A percentile compares a stretch with the other conserved stretches of the same genome.
Evolutionary conservation across 37 sponge, comb jelly and placozoan species (phyloP).

Genomic region (Aplysina aerophoba): DNA sequence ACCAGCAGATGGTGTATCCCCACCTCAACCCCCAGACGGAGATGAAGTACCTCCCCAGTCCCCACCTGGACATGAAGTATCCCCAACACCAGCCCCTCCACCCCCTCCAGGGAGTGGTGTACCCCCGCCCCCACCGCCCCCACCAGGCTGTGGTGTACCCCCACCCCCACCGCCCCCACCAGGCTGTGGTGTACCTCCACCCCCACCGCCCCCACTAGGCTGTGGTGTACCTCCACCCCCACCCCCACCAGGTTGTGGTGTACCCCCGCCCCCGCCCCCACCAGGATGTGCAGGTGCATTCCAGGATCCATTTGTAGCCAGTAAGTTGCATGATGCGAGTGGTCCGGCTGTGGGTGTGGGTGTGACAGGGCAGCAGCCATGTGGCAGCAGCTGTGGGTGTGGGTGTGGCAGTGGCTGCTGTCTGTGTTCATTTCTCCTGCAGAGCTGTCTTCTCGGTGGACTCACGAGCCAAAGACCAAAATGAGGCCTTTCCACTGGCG

Average conservation of each 20-base stretch:
- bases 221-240: constrained; percentile 28
- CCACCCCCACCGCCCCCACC: constrained; percentile 18
- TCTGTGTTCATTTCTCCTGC: not conserved
- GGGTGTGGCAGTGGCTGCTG: no score
- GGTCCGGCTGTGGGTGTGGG: no score
- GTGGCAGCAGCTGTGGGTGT: no score
- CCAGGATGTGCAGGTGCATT: constrained; percentile 28
- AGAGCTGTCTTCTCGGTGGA: constrained; percentile 27
- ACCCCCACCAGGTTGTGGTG: constrained; percentile 34
- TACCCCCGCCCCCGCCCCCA: constrained; percentile 3
- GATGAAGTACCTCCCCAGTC: no score
- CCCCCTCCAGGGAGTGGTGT: not conserved
- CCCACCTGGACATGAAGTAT: not conserved
- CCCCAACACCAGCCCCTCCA: constrained; percentile 9
- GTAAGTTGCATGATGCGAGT: not conserved
- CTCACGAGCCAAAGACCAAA: constrained; percentile 46
- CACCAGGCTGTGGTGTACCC: not conserved
- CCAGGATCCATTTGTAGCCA: not conserved
- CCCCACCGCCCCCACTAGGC: constrained; percentile 44
- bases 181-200: constrained; percentile 50
- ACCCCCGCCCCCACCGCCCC: constrained; percentile 57
- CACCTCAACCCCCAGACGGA: no score
- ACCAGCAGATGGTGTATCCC: no score
- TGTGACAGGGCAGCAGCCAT: no score
- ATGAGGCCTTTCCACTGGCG: constrained; percentile 78